Evolutionary conservation across 2,113 vertebrate species (phyloP).

Genomic region (Talpa occidentalis): DNA sequence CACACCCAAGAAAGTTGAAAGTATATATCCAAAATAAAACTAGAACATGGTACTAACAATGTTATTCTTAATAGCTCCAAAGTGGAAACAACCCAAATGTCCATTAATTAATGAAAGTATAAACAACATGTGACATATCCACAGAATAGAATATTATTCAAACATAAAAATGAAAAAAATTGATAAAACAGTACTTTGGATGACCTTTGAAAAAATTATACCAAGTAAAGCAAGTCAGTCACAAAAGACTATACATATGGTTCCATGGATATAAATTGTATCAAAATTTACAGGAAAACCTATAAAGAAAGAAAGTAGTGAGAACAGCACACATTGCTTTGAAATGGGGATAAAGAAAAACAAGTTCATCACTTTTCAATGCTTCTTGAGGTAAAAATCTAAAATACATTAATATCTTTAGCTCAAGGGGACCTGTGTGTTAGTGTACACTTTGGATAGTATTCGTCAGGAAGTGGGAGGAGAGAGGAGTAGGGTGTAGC

Average conservation of each 20-base stretch:
- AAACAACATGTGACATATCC: background rate
- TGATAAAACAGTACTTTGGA: background rate
- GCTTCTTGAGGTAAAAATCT: background rate
- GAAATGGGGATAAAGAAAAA: background rate
- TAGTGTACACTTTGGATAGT: background rate
- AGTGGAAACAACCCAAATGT: background rate
- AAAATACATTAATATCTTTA: background rate
- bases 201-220: background rate
- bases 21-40: background rate
- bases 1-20: background rate
- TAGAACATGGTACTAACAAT: background rate
- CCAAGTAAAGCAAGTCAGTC: background rate
- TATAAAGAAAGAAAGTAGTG: background rate
- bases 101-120: background rate
- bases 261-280: background rate
- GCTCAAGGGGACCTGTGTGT: background rate
- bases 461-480: background rate
- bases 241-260: background rate
- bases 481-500: background rate
- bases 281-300: background rate
- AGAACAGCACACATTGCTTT: background rate
- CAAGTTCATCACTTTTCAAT: background rate
- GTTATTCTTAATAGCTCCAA: slow-evolving; percentile 10
- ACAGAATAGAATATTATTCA: background rate
- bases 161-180: background rate